Evolutionary conservation across 2,113 vertebrate species (phyloP), one percentile per base, ranked within the genome.

Genomic region (Ranitomeya imitator): DNA sequence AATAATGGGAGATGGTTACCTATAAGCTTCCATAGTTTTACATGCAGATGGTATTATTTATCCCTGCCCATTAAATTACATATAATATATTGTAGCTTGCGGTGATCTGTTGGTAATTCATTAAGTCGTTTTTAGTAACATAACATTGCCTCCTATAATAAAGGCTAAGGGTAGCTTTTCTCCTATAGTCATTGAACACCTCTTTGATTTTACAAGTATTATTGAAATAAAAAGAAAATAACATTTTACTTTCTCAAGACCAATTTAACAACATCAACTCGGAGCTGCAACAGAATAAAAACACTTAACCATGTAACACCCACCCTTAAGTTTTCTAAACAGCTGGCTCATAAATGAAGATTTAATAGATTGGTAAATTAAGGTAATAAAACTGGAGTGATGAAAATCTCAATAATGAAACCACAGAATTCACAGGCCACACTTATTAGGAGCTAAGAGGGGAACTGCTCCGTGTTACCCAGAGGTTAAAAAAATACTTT

Each of bases 301-400:
- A 63, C 85, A 69, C 77, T 69, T 69, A 86, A 60, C n/a, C 85
- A 79, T 79, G 37, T 86, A 78, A 86, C 60, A 86, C 59, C 59
- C 77, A 65, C 85, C 61, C 23, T 86, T 63, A 76, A 86, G 73
- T 77, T 86, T 86, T 78, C 73, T 78, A 86, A 86, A 78, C 85
- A 79, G 73, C 37, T 78, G 77, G 85, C 85, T 79, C 85, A 86
- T 79, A 86, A 79, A 86, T 86, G 76, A 86, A 79, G 74, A 79
- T 86, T 86, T 86, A 86, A 86, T 86, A 86, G 85, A 86, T 86
- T 80, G 76, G 85, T 86, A 86, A 79, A 69, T 79, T 79, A 86
- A 86, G 74, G 74, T 69, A 31, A 86, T 86, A 86, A 86, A 86
- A 86, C 85, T 51, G 11, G 74, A 86, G 85, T 86, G 76, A 78